A percentile compares a stretch with the other conserved stretches of the same genome.
These are phyloP conservation scores for Axinella damicornis DNA, from an alignment of 37 sponge, comb jelly and placozoan genomes.

Conservation along the genomic window DNA sequence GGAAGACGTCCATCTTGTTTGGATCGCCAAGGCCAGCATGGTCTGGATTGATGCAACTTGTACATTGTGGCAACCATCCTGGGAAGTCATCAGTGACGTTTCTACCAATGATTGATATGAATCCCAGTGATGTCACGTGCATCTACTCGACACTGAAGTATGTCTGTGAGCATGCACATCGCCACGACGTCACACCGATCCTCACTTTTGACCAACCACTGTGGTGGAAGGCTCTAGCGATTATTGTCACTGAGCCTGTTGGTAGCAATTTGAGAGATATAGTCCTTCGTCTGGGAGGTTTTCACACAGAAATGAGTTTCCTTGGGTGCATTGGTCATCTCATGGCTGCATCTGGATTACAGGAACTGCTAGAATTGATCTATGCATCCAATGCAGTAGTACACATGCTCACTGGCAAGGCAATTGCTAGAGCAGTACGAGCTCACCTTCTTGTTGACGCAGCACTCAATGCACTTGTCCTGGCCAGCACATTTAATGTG, in stretches of 20 bases:
- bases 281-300: slow-evolving; percentile 28
- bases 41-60: slow-evolving; percentile 54
- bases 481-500: slow-evolving; percentile 10
- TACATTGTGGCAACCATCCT: slow-evolving; percentile 46
- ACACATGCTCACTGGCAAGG: slow-evolving; percentile 40
- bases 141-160: slow-evolving; percentile 54
- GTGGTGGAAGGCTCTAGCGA: slow-evolving; percentile 63
- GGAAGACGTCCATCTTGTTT: slow-evolving; percentile 18
- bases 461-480: slow-evolving; percentile 34
- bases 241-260: slow-evolving; percentile 42
- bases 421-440: slow-evolving; percentile 33
- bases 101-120: slow-evolving; percentile 48
- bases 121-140: slow-evolving; percentile 49
- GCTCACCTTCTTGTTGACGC: slow-evolving; percentile 30
- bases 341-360: slow-evolving; percentile 27
- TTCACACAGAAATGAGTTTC: slow-evolving; percentile 34
- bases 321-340: slow-evolving; percentile 16
- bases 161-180: slow-evolving; percentile 47
- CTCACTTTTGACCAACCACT: slow-evolving; percentile 53
- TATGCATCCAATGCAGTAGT: slow-evolving; percentile 41
- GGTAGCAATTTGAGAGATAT: slow-evolving; percentile 44
- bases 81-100: slow-evolving; percentile 49
- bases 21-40: slow-evolving; percentile 46
- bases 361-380: slow-evolving; percentile 20
- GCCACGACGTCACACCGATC: slow-evolving; percentile 49